Conservation (phyloP, 2,888 invertebrate species). For the Calliopum simillimum region DNA sequence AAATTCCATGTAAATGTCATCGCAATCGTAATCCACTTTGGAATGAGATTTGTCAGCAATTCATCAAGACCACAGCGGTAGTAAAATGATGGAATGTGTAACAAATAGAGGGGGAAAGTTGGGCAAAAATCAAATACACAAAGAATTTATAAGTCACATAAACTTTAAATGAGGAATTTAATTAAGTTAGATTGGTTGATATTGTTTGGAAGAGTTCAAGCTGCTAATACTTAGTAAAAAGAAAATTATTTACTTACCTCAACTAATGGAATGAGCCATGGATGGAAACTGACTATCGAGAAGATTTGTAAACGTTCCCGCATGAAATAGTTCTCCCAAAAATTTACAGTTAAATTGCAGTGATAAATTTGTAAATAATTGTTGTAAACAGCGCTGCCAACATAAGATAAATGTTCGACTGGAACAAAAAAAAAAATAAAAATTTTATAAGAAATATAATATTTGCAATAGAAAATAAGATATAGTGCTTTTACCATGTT, state of each 20-base stretch:
- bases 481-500: no score
- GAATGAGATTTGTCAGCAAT: background rate
- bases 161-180: background rate
- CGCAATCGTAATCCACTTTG: conserved; percentile 59
- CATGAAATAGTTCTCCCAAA: conserved; percentile 59
- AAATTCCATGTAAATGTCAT: conserved; percentile 80
- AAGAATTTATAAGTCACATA: background rate
- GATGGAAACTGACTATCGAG: conserved; percentile 51
- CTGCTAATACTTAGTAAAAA: background rate
- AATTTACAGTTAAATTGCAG: conserved; percentile 59
- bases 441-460: no score
- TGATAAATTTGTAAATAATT: conserved; percentile 57
- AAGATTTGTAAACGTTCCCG: conserved; percentile 59
- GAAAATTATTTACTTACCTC: conserved; percentile 46
- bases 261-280: conserved; percentile 54
- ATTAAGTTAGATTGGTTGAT: background rate
- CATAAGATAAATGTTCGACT: conserved; percentile 56
- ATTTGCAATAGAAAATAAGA: no score
- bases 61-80: background rate
- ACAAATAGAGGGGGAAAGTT: background rate
- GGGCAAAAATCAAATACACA: background rate
- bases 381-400: conserved; percentile 54
- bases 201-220: background rate
- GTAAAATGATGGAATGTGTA: background rate
- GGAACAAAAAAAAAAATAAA: background rate